Evolutionary conservation across 2,888 invertebrate genomes (phyloP), one percentile per base, ranked within the genome.

Genomic region (Pollenia angustigena): DNA sequence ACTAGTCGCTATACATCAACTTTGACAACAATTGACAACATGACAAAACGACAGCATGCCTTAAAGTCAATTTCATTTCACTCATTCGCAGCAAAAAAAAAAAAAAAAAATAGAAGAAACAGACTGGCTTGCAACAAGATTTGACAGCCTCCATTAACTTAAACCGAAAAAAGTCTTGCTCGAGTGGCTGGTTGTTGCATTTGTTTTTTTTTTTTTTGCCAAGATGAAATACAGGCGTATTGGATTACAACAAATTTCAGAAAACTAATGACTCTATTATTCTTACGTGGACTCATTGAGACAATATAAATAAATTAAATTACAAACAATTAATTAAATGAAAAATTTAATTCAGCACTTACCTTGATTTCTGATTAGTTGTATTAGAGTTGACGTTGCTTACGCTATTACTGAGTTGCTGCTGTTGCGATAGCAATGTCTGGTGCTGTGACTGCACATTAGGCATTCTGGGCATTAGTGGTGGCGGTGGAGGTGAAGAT

Each of bases 401-500:
- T 50, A 32, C 46, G 54, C 46, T 66, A 12, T 18, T 52, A 66
- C 6, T 50, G 12, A 16, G 40, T 23, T 42, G 46, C 32, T 69
- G 85, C 46, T 48, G 81, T 50, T 52, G 85, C 40, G 14, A 11
- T 40, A 52, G 14, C 23, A 58, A 16, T 62, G 66, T 79, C 11
- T 42, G 64, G 60, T 79, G 66, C 60, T 62, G 75, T 6, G 52
- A 60, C 66, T 80, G 62, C 44, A 82, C 14, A 79, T 42, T 83
- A 44, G 90, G 87, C 90, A 91, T 90, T 79, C 93, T 91, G 23
- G 93, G 93, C 90, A 93, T 89, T 52, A 93, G 85, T 7, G 93
- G 93, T 52, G 93, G 93, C 56, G 92, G 93, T 46, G 90, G 90
- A 8, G 90, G 89, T 58, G 92, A 90, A 40, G 89, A 79, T 87